Evolutionary conservation across 2,113 vertebrate species (phyloP), one percentile per base, ranked within the genome.

Genomic region (Labrus mixtus): DNA sequence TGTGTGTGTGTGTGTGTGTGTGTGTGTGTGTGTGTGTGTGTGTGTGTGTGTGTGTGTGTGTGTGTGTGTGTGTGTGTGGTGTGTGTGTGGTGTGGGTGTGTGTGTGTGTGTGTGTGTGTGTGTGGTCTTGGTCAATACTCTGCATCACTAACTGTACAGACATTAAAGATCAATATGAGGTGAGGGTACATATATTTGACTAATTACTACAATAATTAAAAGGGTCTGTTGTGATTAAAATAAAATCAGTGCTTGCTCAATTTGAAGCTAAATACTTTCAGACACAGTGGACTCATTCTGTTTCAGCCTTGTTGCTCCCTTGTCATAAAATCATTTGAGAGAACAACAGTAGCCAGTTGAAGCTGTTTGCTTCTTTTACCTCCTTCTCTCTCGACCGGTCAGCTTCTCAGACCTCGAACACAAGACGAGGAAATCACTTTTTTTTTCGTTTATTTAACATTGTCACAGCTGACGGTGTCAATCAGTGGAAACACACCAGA

Each of bases 171-270:
- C 93, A 90, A 92, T 94, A 90, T 72, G 79, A 89, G 76, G 82
- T 91, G 88, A 93, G 89, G 92, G 85, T 87, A 84, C 91, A 90
- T 93, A 92, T 92, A 93, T 93, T 93, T 93, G 76, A 92, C 90
- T 93, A 92, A 93, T 94, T 93, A 92, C 92, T 89, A 61, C 83
- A 91, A 90, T 92, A 93, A 93, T 93, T 92, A 90, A 91, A 93
- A 87, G 73, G 74, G 90, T 92, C 90, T 89, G 86, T 91, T 89
- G 85, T 86, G 91, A 91, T 91, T 93, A 90, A 93, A 93, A 87
- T 87, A 86, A 91, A 92, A 92, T 91, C 88, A 84, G 86, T 89
- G 72, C 23, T 51, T 79, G 58, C 76, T 92, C 88, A 92, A 87
- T 93, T 92, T 83, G 89, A 71, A 55, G 67, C 83, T 79, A 89